Evolutionary conservation across 2,113 vertebrate genomes (phyloP).

Genomic region (Dromiciops gliroides): DNA sequence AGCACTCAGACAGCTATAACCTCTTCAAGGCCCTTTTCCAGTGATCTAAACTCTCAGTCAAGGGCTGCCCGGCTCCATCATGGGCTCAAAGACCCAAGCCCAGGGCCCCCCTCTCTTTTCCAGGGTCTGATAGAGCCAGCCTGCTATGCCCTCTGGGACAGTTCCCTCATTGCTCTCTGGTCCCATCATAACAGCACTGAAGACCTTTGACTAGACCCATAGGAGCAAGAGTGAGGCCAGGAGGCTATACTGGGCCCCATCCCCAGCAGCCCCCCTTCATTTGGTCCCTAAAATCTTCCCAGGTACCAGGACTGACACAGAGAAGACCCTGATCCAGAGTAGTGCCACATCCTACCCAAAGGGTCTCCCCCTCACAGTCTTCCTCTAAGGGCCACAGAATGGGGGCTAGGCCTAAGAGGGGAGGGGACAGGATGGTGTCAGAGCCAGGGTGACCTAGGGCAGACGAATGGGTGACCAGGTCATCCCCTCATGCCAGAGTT

Average conservation of each 20-base stretch:
- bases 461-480: neutral
- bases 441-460: conserved; percentile 10
- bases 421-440: neutral
- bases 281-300: neutral
- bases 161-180: neutral
- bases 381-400: neutral
- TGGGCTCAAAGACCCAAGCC: neutral
- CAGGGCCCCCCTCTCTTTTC: neutral
- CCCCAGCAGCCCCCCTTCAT: neutral
- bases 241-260: neutral
- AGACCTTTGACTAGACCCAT: neutral
- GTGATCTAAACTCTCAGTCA: neutral
- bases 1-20: neutral
- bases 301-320: neutral
- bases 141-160: neutral
- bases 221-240: neutral
- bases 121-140: neutral
- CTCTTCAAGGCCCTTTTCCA: neutral
- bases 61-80: neutral
- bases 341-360: neutral
- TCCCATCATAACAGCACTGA: neutral
- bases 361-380: neutral
- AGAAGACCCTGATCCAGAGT: neutral
- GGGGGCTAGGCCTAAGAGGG: neutral
- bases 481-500: conserved; percentile 7